These are phyloP conservation scores for Calliopsis andreniformis DNA, from an alignment of 1,140 invertebrate genomes.

Conservation along the genomic window DNA sequence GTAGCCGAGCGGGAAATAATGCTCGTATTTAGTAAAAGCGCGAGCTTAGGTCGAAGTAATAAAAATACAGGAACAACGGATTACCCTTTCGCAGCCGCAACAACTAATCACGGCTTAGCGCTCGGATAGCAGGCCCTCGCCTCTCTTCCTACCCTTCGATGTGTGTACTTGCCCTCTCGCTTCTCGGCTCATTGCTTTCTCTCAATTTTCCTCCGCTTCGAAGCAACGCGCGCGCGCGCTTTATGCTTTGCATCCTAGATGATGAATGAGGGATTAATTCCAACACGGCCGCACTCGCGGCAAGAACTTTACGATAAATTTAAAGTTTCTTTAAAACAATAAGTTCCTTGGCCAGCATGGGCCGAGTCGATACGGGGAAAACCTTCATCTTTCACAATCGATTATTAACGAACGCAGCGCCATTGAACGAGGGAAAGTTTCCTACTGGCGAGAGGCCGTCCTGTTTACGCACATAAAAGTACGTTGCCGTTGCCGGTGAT, in stretches of 20 bases:
- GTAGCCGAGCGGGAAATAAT: conserved; percentile 6
- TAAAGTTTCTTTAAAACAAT: conserved; percentile 74
- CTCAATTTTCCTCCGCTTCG: not conserved
- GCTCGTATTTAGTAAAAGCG: conserved; percentile 39
- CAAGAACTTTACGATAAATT: conserved; percentile 73
- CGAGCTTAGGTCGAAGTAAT: conserved; percentile 49
- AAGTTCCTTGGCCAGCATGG: conserved; percentile 60
- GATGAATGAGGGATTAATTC: conserved; percentile 75
- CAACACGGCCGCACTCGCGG: conserved; percentile 46
- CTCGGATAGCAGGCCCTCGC: conserved; percentile 25
- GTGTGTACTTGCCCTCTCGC: conserved; percentile 9
- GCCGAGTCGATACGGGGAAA: conserved; percentile 67
- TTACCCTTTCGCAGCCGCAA: conserved; percentile 65
- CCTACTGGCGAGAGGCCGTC: conserved; percentile 56
- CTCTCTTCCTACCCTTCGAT: not conserved
- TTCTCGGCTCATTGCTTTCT: not conserved
- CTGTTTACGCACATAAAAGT: conserved; percentile 59
- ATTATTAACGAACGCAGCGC: conserved; percentile 75
- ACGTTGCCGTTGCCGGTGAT: conserved; percentile 55
- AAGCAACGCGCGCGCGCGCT: conserved; percentile 9
- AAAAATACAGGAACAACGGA: conserved; percentile 65
- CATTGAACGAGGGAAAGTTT: conserved; percentile 69
- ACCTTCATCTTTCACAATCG: conserved; percentile 76
- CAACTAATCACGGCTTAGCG: conserved; percentile 70
- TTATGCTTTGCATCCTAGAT: conserved; percentile 61